Evolutionary conservation across 2,888 invertebrate species (phyloP).

Genomic region (Scelioninae gen. 1): DNA sequence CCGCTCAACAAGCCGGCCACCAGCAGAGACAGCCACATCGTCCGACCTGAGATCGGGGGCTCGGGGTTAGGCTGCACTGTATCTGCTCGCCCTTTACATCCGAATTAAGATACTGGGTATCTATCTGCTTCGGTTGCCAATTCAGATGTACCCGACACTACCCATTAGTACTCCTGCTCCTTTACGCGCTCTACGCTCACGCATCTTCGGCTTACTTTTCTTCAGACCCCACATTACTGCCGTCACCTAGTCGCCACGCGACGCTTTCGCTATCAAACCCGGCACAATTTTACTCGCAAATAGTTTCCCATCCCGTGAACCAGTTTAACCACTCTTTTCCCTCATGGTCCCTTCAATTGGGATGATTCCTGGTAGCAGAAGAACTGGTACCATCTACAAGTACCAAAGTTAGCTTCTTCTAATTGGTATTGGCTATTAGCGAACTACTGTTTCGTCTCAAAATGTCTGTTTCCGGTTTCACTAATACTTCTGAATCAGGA

Average conservation of each 20-base stretch:
- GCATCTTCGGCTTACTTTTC: constrained; percentile 72
- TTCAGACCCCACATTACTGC: constrained; percentile 64
- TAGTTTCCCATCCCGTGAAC: constrained; percentile 1
- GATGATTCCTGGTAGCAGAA: too few relatives aligned
- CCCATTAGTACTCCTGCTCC: constrained; percentile 29
- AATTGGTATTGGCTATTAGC: constrained; percentile 63
- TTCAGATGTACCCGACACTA: constrained; percentile 38
- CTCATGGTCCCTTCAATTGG: not conserved
- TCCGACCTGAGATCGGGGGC: constrained; percentile 78
- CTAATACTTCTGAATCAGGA: constrained; percentile 17
- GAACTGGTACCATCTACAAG: too few relatives aligned
- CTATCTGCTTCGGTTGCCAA: constrained; percentile 11
- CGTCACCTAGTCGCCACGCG: constrained; percentile 52
- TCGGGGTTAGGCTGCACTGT: constrained; percentile 76
- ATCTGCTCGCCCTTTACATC: constrained; percentile 46
- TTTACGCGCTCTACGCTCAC: constrained; percentile 74
- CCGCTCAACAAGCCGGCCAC: constrained; percentile 83
- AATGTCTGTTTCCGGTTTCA: constrained; percentile 27
- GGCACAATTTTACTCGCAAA: too few relatives aligned
- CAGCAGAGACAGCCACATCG: constrained; percentile 82
- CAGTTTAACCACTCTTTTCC: not conserved
- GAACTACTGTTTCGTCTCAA: not conserved
- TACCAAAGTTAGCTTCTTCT: too few relatives aligned
- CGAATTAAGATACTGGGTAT: constrained; percentile 3
- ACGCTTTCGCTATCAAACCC: too few relatives aligned